Base-by-base conservation (phyloP, 2,113 vertebrate species). In the Seriola aureovittata region DNA sequence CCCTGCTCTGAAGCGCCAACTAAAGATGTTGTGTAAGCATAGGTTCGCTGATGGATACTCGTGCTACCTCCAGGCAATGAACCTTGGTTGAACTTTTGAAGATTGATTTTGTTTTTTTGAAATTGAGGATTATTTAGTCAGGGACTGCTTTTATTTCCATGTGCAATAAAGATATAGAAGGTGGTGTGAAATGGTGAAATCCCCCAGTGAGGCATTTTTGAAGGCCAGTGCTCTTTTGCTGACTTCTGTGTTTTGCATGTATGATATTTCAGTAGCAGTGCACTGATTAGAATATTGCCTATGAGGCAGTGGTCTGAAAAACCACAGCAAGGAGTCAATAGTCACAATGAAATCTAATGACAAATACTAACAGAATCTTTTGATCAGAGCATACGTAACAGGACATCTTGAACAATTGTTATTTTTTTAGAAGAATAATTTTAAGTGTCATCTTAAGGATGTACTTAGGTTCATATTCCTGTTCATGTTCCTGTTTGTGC, bases 231-330 rank as follows among this genome's bases (percentile, higher is more conserved):
- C 68, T 88, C 85, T 89, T 91, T 72, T 91, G 87, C 92, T 91
- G 92, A 93, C 91, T 86, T 85, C 80, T 89, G 88, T 87, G 68
- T 92, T 92, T 94, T 85, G 78, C 83, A 80, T 81, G 78, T 88
- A 78, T 90, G 90, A 93, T 91, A 90, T 92, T 85, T 87, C 85
- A 87, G 82, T 78, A 78, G 70, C 68, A 62, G 76, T 29, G 63
- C 75, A 8, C 55, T 32, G 75, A 82, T 65, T 78, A 60, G 75
- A 87, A 78, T 77, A 85, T 65, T 82, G 81, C 84, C 75, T 75
- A 10, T 69, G 66, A 89, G 44, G 85, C 84, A 81, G 64, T 32
- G 38, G 71, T 21, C 55, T 38, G 38, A 66, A 54, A 55, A 48
- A 8, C 0, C 25, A 62, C 8, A 44, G 40, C n/a, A 60, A 34